Base-by-base conservation (phyloP, 53 echinoderm and acorn worm genomes). In the Apostichopus leukothele region DNA sequence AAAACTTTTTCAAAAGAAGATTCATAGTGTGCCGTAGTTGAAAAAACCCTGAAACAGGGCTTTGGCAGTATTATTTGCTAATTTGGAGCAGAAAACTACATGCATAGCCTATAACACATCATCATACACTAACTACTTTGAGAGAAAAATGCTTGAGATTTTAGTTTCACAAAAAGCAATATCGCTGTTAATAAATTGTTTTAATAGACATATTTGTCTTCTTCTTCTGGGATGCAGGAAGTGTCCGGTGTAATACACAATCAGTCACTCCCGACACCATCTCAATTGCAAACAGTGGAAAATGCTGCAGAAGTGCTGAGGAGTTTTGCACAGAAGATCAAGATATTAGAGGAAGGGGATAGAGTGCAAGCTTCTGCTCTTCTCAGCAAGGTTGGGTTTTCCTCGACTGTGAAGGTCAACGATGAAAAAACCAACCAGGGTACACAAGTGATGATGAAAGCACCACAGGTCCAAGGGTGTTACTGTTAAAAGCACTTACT, bases 301-400 rank as follows among this genome's bases (percentile, higher is more conserved):
- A 76, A 76, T 76, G 77, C 77, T 76, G 77, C 77, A 76, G 77
- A 76, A 9, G 7, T 76, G 77, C 77, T 76, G 77, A 39, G 14
- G 77, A 27, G 77, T 76, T 76, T 76, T 76, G 77, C 77, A 6
- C 20, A 7, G 22, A 76, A 50, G 27, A 27, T 76, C 20, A 14
- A 76, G 9, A 23, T 22, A 27, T 9, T 76, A 27, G 76, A 76
- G 16, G 50, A 76, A 39, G 76, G 76, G 5, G 76, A 26, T 25
- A 76, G 27, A 76, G 76, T 76, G 20, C 76, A 76, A 76, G 76
- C 27, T 14, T 22, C 76, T 76, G 13, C 50, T 26, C 5, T 76
- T 21, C 6, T 76, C 27, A 76, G 76, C 8, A 27, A 76, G 8
- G 21, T 51, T 50, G 51, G 77, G 5, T 76, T 21, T 76, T 76